phyloP scores from a whole-genome alignment of 2,888 invertebrate species.

The Cataglyphis cursor region DNA sequence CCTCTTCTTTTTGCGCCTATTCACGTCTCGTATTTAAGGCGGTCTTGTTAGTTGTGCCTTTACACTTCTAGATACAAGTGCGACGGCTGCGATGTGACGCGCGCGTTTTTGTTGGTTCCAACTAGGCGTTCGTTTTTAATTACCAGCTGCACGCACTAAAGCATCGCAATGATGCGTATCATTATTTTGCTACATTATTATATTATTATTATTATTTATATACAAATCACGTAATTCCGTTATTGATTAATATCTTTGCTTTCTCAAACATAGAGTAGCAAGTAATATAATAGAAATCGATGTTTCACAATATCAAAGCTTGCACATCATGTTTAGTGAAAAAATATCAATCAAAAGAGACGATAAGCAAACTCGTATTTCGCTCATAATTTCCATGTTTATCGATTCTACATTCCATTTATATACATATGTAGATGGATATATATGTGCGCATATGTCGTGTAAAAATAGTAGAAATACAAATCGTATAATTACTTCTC shows the following conservation, averaged over 20 bases:
- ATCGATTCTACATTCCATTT: not conserved
- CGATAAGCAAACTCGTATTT: not conserved
- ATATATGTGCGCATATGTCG: too few species aligned
- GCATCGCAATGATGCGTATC: not conserved
- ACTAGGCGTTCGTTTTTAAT: conserved; percentile 37
- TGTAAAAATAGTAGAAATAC: not conserved
- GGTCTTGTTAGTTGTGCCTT: conserved; percentile 40
- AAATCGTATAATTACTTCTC: not conserved
- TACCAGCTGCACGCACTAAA: not conserved
- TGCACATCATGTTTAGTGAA: not conserved
- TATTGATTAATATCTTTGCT: not conserved
- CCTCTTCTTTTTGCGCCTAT: conserved; percentile 23
- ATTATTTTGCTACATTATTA: conserved; percentile 28
- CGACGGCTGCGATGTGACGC: not conserved
- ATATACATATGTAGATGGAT: not conserved
- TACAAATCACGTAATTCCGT: not conserved
- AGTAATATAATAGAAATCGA: not conserved
- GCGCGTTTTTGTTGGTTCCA: not conserved
- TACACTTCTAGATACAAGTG: conserved; percentile 41
- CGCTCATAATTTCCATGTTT: not conserved
- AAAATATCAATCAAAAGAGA: not conserved
- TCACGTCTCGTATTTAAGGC: conserved; percentile 27
- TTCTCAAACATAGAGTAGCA: not conserved
- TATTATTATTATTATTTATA: conserved; percentile 11
- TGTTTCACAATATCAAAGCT: not conserved